Conservation (phyloP, 2,888 invertebrate genomes). For the Ornithoptera priamus region DNA sequence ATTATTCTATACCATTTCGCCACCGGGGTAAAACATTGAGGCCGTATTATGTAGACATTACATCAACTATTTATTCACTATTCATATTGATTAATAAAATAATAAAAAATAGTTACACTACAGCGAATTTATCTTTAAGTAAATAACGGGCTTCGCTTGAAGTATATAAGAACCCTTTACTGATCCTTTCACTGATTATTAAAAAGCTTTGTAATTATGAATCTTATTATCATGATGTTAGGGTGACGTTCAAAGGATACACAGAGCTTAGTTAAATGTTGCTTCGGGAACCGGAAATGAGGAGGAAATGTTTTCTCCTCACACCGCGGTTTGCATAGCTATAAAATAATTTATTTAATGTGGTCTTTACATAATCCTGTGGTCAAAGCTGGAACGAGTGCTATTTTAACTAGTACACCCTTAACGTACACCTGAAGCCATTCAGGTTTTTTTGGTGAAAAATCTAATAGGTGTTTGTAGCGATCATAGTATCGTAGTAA, state of each 20-base stretch:
- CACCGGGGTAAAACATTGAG: neutral
- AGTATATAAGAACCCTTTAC: neutral
- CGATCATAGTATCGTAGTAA: too few relatives aligned
- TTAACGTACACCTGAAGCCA: neutral
- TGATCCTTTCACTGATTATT: neutral
- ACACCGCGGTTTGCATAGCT: conserved; percentile 5
- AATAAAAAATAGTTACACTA: too few relatives aligned
- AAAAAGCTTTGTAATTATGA: neutral
- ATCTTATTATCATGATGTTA: neutral
- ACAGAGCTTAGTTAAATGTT: conserved; percentile 6
- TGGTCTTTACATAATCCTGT: conserved; percentile 2
- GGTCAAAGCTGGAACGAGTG: conserved; percentile 1
- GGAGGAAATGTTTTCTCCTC: conserved; percentile 12
- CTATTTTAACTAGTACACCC: neutral
- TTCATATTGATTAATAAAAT: too few relatives aligned
- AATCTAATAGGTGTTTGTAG: neutral
- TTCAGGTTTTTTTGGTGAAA: neutral
- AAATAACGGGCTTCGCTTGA: neutral
- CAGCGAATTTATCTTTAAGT: neutral
- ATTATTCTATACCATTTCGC: neutral
- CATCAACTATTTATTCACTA: too few relatives aligned
- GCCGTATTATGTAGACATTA: neutral
- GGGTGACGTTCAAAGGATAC: neutral
- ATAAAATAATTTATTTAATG: conserved; percentile 25
- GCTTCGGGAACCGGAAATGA: conserved; percentile 24